phyloP scores from a whole-genome alignment of 1,140 invertebrate species.

The Panulirus ornatus region DNA sequence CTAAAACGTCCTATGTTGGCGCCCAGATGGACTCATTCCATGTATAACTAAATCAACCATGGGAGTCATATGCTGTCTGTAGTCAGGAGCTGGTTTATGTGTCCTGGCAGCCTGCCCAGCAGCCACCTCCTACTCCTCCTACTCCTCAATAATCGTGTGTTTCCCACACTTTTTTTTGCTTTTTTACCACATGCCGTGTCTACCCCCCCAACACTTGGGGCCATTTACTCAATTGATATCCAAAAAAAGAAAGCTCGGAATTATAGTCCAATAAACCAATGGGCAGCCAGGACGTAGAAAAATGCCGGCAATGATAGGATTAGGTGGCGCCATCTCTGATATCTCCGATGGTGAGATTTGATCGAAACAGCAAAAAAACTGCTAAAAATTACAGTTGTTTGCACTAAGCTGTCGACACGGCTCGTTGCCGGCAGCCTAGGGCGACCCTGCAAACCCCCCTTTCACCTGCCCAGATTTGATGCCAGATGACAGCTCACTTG shows the following conservation, averaged over 20 bases:
- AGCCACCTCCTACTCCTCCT: not conserved
- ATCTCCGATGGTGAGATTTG: not conserved
- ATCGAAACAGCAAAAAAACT: not conserved
- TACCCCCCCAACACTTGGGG: not conserved
- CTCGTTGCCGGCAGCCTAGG: not conserved
- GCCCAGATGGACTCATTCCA: no score
- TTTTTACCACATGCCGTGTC: not conserved
- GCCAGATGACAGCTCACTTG: not conserved
- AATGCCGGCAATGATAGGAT: constrained; percentile 14
- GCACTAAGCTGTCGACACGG: not conserved
- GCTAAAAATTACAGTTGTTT: constrained; percentile 1
- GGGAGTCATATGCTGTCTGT: no score
- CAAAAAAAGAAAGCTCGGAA: not conserved
- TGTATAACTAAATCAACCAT: no score
- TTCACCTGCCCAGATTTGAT: not conserved
- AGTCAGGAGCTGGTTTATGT: no score
- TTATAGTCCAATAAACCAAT: constrained; percentile 12
- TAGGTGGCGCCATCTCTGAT: not conserved
- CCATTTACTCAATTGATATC: constrained; percentile 4
- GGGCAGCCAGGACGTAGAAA: constrained; percentile 12
- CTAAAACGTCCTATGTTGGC: no score
- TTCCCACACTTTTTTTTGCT: not conserved
- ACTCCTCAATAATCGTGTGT: not conserved
- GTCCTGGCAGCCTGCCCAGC: no score
- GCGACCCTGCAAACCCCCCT: not conserved